Base-by-base conservation (phyloP, 2,113 vertebrate species). In the Corydoras maculifer region DNA sequence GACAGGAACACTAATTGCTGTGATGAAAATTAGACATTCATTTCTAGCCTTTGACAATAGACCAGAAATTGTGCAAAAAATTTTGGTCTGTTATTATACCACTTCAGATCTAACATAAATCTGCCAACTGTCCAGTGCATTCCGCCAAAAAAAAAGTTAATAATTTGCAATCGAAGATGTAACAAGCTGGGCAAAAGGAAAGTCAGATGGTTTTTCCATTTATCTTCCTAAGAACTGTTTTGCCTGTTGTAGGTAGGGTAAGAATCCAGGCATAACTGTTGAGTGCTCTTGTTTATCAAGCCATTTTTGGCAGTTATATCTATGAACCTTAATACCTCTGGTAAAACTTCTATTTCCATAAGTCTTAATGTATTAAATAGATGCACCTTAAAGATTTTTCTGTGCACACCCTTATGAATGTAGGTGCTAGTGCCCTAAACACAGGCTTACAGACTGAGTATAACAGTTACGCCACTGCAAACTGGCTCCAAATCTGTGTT, bases 1-100 rank as follows among this genome's bases (percentile, higher is more conserved):
- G 73, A 61, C 62, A 69, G 74, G 71, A 72, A 62, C 69, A 59
- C 15, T 66, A 77, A 84, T 83, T 81, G 73, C 55, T 74, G 77
- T 29, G 75, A 70, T 57, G 7, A 72, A 63, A 66, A 53, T 35
- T 57, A 9, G 63, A 51, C 58, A 58, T 25, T 49, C 9, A 69
- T 49, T 70, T 70, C 66, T n/a, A 64, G 31, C 32, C 50, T 31
- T 48, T 51, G 31, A 60, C 11, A 70, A 51, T 30, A 13, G 7
- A 61, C 8, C 18, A 58, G 5, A 70, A 61, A 62, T 60, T 71
- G 25, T 62, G 2, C 25, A 7, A 59, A 7, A 59, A 51, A 14
- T 29, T 68, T 68, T 14, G 30, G 4, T 49, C 30, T 61, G 35
- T 62, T 43, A 32, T 43, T 43, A 9, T 5, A 8, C 13, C 3